These are phyloP conservation scores for Napeogenes sylphis DNA, from an alignment of 2,888 invertebrate species.

Conservation along the genomic window DNA sequence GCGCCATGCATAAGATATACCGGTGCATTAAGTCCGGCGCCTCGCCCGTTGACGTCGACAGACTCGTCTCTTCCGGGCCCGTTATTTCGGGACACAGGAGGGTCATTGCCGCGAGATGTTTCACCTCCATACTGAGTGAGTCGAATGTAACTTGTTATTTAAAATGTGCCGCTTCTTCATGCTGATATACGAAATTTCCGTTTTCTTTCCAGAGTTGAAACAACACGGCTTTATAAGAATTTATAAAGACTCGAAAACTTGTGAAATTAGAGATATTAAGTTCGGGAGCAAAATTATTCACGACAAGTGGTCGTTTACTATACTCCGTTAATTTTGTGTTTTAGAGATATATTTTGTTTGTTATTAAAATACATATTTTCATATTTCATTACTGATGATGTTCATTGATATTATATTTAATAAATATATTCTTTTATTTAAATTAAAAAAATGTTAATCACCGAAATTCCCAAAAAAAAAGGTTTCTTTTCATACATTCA, in stretches of 20 bases:
- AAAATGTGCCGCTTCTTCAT: not conserved
- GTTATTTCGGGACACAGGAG: conserved; percentile 39
- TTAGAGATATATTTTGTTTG: no score
- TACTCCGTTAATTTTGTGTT: no score
- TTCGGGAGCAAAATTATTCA: conserved; percentile 42
- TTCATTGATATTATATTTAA: no score
- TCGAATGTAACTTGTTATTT: conserved; percentile 11
- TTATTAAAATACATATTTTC: no score
- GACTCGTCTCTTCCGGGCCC: conserved; percentile 48
- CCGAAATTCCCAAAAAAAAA: no score
- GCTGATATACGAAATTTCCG: not conserved
- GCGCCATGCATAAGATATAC: conserved; percentile 60
- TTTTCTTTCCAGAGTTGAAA: conserved; percentile 55
- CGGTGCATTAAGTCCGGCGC: conserved; percentile 30
- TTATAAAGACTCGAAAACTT: conserved; percentile 46
- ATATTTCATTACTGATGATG: no score
- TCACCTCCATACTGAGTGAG: conserved; percentile 63
- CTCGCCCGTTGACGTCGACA: conserved; percentile 39
- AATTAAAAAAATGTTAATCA: no score
- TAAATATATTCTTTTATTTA: no score
- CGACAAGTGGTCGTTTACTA: not conserved
- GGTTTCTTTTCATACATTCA: no score
- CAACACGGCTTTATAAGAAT: conserved; percentile 55
- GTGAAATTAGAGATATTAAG: conserved; percentile 50
- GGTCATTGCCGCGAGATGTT: conserved; percentile 56